phyloP scores from a whole-genome alignment of 2,113 vertebrate genomes.

The Octodon degus region DNA sequence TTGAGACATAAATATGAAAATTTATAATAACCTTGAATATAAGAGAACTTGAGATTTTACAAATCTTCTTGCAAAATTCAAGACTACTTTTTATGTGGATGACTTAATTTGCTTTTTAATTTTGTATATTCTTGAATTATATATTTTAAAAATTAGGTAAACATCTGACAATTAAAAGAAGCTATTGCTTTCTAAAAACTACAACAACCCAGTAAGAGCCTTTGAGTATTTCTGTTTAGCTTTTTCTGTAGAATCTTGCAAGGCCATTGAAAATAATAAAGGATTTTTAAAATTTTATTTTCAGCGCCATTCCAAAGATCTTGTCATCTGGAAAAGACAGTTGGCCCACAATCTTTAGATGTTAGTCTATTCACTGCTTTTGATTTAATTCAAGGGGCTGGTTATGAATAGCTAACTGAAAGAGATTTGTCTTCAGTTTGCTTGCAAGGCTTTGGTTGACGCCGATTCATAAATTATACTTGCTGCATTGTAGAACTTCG shows the following conservation, averaged over 20 bases:
- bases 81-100: neutral
- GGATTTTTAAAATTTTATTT: slow-evolving; percentile 80
- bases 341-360: slow-evolving; percentile 80
- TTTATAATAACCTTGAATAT: neutral
- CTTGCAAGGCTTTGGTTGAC: slow-evolving; percentile 82
- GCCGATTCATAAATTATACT: slow-evolving; percentile 83
- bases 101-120: neutral
- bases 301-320: slow-evolving; percentile 69
- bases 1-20: slow-evolving; percentile 12
- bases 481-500: slow-evolving; percentile 79
- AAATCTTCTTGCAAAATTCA: neutral
- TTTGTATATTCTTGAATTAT: slow-evolving; percentile 14
- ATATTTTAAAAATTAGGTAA: neutral
- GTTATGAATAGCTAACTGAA: slow-evolving; percentile 73
- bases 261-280: slow-evolving; percentile 62
- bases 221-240: slow-evolving; percentile 36
- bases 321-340: slow-evolving; percentile 83
- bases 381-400: slow-evolving; percentile 78
- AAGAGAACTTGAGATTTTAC: slow-evolving; percentile 9
- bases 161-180: slow-evolving; percentile 16
- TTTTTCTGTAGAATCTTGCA: slow-evolving; percentile 58
- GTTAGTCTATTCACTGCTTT: slow-evolving; percentile 75
- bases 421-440: slow-evolving; percentile 81
- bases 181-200: neutral
- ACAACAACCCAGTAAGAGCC: neutral